phyloP scores from a whole-genome alignment of 2,797 vertebrate species.

The Anguilla obscura region DNA sequence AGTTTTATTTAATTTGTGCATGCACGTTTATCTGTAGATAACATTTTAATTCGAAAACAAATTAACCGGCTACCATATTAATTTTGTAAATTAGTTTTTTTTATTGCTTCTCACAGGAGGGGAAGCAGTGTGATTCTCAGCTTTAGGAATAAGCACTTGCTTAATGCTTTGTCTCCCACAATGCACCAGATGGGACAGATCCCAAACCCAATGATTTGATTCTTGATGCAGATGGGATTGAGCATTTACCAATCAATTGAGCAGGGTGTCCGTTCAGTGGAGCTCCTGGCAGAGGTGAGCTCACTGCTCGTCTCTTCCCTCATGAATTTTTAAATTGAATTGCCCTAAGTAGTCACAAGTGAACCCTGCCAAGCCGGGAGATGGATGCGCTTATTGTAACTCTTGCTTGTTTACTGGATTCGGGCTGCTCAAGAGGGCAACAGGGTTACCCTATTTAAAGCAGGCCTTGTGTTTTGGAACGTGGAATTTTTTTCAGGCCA shows the following conservation, averaged over 20 bases:
- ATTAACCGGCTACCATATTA: not conserved
- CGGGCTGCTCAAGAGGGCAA: not conserved
- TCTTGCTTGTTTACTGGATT: conserved; percentile 7
- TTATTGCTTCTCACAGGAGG: not conserved
- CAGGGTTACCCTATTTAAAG: conserved; percentile 12
- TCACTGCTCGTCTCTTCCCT: not conserved
- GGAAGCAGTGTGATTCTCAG: not conserved
- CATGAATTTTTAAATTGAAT: conserved; percentile 18
- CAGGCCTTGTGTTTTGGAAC: not conserved
- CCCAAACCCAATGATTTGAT: conserved; percentile 1
- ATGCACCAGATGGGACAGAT: not conserved
- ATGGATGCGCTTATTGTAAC: conserved; percentile 12
- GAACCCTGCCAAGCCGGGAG: not conserved
- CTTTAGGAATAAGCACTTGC: not conserved
- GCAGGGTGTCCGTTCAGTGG: not conserved
- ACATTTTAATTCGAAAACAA: not conserved
- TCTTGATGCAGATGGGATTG: not conserved
- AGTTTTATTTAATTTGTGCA: not conserved
- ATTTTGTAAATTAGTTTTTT: not conserved
- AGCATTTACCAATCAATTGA: not conserved
- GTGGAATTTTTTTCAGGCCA: not conserved
- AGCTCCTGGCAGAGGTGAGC: not conserved
- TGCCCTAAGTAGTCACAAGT: conserved; percentile 10
- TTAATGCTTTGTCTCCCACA: not conserved
- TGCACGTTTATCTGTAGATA: not conserved